Base-by-base conservation (phyloP, 2,888 invertebrate genomes). In the Caenorhabditis doughertyi region DNA sequence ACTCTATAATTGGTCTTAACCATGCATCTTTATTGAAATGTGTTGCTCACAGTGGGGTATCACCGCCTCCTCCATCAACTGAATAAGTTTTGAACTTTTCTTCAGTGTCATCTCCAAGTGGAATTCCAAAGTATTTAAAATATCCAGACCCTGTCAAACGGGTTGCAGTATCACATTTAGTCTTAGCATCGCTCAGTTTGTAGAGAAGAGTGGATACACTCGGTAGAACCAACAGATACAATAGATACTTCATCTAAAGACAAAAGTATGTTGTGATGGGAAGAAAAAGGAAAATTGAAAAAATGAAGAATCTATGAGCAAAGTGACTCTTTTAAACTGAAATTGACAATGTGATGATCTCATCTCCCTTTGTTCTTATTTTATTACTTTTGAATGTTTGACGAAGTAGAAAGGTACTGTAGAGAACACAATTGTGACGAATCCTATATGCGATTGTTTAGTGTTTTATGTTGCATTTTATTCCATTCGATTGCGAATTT, bases 401-500 rank as follows among this genome's bases (percentile, higher is more conserved):
- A 67, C 21, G 18, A 68, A 56, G 42, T n/a, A 65, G 58, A 32
- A 11, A 16, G 21, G 39, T 67, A 51, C 13, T 49, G 29, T 51
- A 51, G 32, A 21, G n/a, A 13, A 9, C 7, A 23, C 8, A 32
- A 9, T n/a, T 11, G 25, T 68, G 68, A 62, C 21, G 42, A 25
- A 62, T 27, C 25, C 25, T 42, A 35, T 47, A 11, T 55, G 9
- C 62, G 49, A 51, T 53, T 53, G 35, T 73, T 64, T 62, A 35
- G 23, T 51, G 18, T 27, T 42, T 62, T 62, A 62, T 73, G 73
- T 73, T 73, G 39, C 73, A 21, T 42, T 53, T 73, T 73, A 16
- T 42, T 8, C 42, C 32, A 9, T 42, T 16, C 9, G 27, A 42
- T 29, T 25, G 21, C 35, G 21, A 58, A 39, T 25, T n/a, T 27